Conservation (phyloP, 92 coral and sea anemone species). For the Anthopleura xanthogrammica region DNA sequence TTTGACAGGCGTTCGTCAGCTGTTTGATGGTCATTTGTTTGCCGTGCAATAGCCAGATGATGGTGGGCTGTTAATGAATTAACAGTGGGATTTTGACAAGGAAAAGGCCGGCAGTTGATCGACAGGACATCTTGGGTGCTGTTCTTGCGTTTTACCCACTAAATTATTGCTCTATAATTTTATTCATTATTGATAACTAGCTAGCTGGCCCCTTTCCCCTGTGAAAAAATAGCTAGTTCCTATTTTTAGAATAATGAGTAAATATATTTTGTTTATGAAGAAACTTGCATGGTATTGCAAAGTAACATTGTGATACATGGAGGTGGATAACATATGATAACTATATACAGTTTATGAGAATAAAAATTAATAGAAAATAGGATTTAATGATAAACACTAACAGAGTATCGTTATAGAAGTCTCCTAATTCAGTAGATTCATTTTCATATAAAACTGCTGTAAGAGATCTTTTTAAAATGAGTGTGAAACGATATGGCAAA, state of each 20-base stretch:
- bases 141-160: not conserved
- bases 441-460: too few relatives aligned
- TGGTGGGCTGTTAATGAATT: too few relatives aligned
- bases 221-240: not conserved
- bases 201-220: not conserved
- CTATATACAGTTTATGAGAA: not conserved
- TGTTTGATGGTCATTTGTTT: too few relatives aligned
- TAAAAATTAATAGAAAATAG: not conserved
- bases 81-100: too few relatives aligned
- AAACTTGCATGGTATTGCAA: not conserved
- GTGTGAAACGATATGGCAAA: too few relatives aligned
- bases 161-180: too few relatives aligned
- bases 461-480: too few relatives aligned
- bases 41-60: too few relatives aligned
- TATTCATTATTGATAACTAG: too few relatives aligned
- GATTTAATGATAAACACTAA: not conserved
- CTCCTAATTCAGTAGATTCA: not conserved
- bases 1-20: too few relatives aligned
- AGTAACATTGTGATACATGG: not conserved
- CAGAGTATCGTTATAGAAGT: not conserved
- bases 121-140: too few relatives aligned
- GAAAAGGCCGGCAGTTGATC: too few relatives aligned
- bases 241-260: not conserved
- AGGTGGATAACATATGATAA: not conserved
- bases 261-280: not conserved